Evolutionary conservation across 2,888 invertebrate species (phyloP), one percentile per base, ranked within the genome.

Genomic region (Bunonema sp.): DNA sequence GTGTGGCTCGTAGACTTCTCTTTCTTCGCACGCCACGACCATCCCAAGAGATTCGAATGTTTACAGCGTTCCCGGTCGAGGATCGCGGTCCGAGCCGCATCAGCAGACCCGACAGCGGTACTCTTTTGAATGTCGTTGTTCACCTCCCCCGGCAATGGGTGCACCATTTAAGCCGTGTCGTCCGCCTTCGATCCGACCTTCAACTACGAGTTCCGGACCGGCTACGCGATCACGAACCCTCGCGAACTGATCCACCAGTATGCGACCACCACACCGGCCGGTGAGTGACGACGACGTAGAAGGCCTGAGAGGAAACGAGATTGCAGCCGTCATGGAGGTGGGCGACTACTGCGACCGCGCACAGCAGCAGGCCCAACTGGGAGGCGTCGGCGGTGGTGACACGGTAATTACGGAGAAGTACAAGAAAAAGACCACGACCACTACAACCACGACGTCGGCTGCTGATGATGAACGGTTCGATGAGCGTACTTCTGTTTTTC

Each of bases 211-310:
- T 33, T 40, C 2, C 21, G 34, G 41, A 28, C 34, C 29, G 57
- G 65, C 38, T 64, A 64, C 44, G 41, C 54, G 24, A 63, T 64
- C 39, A 59, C 65, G n/a, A 64, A 64, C 39, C 64, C 64, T 21
- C 47, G 57, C n/a, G 64, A 64, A 42, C 46, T 64, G 24, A 64
- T 64, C 39, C 65, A 64, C 32, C 64, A 57, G 39, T 64, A 59
- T 37, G 64, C 64, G 5, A 64, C 64, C 5, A 61, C 55, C 34
- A 64, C 64, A 15, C 64, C 64, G n/a, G 53, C 60, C 26, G 57
- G 54, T n/a, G n/a, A n/a, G n/a, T n/a, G n/a, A n/a, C n/a, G n/a
- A n/a, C n/a, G n/a, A n/a, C n/a, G n/a, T n/a, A n/a, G n/a, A n/a
- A n/a, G n/a, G n/a, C n/a, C n/a, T n/a, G n/a, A n/a, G n/a, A n/a